Evolutionary conservation across 2,888 invertebrate genomes (phyloP), one percentile per base, ranked within the genome.

Genomic region (Nezara viridula): DNA sequence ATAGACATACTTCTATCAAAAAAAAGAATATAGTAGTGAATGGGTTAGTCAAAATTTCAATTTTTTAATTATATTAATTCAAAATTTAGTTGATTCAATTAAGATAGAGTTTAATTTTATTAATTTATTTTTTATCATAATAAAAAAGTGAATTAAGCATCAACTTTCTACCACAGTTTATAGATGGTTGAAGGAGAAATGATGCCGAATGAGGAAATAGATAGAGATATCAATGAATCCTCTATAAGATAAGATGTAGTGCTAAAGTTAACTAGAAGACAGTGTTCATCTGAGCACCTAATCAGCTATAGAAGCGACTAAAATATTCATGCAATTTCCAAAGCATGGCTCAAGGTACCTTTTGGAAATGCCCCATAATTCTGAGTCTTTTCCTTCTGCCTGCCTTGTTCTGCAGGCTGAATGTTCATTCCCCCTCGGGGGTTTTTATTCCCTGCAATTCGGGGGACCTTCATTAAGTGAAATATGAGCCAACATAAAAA

Each of bases 331-430:
- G 89, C 89, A 85, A 87, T 44, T 86, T 66, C 66, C 60, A 81
- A 89, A 89, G 73, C 66, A 24, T 86, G 73, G 86, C 50, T 86
- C 60, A 73, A 89, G 90, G 90, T 91, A 92, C 97, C 96, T 93
- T 95, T 94, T 16, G 96, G 96, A 92, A 96, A 96, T 10, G 96
- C 95, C 91, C 96, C 96, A 92, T 96, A 96, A 89, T 95, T 94
- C 86, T 95, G 94, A 86, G 94, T 93, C 89, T 93, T 93, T 90
- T 93, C 93, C 91, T 93, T 93, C n/a, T 93, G 91, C 92, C 94
- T 94, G 90, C 92, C 92, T 90, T 91, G 91, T 66, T 92, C 92
- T 44, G 91, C 92, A 77, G 92, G 92, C 85, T 91, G 91, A n/a
- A 91, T 91, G 55, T 89, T 89, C 50, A 55, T 86, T 60, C 90